Evolutionary conservation across 2,797 vertebrate species (phyloP).

Genomic region (Anableps anableps): DNA sequence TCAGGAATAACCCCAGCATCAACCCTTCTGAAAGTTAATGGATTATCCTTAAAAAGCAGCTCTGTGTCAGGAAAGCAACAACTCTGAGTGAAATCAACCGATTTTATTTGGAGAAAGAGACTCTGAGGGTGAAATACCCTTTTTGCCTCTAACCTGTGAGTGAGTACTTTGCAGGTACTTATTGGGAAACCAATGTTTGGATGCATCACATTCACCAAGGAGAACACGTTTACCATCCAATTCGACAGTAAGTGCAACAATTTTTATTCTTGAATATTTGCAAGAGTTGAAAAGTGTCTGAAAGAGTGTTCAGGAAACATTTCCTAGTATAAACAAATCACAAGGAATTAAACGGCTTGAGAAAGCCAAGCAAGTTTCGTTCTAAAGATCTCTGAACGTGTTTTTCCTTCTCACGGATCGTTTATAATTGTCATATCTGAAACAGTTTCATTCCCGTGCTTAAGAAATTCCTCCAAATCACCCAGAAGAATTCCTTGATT

Average conservation of each 20-base stretch:
- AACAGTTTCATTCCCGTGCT: conserved; percentile 4
- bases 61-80: background rate
- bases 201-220: background rate
- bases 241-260: background rate
- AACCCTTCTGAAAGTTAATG: no score
- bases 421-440: background rate
- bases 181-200: background rate
- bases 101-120: no score
- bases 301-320: background rate
- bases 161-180: background rate
- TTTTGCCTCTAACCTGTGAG: background rate
- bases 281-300: background rate
- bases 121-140: no score
- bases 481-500: conserved; percentile 8
- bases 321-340: background rate
- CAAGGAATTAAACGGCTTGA: background rate
- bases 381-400: background rate
- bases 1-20: no score
- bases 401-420: background rate
- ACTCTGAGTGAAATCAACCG: background rate
- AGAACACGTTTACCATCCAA: background rate
- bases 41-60: background rate
- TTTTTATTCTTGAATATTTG: background rate
- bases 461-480: background rate
- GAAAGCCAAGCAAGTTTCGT: background rate